Evolutionary conservation across 2,888 invertebrate genomes (phyloP), one percentile per base, ranked within the genome.

Genomic region (Cancer borealis): DNA sequence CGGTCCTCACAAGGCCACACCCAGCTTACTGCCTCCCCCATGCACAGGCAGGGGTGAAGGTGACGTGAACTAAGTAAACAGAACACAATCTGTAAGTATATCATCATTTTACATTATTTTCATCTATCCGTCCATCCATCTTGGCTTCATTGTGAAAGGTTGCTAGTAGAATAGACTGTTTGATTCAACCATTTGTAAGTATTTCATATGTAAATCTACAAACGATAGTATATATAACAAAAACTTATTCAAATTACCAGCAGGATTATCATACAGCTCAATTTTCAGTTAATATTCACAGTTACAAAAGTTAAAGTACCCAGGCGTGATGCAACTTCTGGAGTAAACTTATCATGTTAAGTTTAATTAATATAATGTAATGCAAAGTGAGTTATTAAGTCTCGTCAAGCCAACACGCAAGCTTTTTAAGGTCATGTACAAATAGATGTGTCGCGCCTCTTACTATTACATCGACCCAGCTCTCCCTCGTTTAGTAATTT

Each of bases 401-500:
- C 84, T 84, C 84, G 84, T 84, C 10, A 39, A 84, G 84, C 12
- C 84, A 84, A 12, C 84, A 84, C 84, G 84, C 84, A 84, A 84
- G 39, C 39, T 84, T 84, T 84, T 84, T 84, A 79, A 12, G 84
- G 84, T 4, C 84, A 10, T 84, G 39, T 39, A 12, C 12, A 39
- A 39, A 84, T n/a, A 14, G 39, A 84, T 84, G 84, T 84, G 84
- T 84, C 39, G 30, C 84, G 84, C 39, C 84, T 84, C 39, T 84
- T 84, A 10, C 26, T 79, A 26, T 84, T 84, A 84, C 84, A 39
- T 84, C 84, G 39, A 39, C 84, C 84, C 39, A 84, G 84, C 84
- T 39, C 84, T 84, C 84, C n/a, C 84, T 30, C 39, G 84, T 39
- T 84, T 39, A 17, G 84, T 14, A 12, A 84, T 84, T 84, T 84